These are phyloP conservation scores for Copidosoma aretas DNA, from an alignment of 2,888 invertebrate genomes.

Conservation along the genomic window DNA sequence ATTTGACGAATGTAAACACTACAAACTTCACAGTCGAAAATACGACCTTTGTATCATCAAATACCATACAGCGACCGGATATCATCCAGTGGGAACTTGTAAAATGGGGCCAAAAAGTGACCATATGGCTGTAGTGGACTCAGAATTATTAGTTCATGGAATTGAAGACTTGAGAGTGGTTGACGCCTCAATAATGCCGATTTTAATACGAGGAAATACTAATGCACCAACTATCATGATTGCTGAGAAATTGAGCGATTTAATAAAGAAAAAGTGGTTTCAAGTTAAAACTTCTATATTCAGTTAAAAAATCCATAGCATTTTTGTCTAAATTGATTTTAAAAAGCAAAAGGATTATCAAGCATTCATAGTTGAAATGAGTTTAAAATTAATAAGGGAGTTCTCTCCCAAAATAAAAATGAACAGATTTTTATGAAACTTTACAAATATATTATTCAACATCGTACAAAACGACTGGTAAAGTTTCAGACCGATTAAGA, in stretches of 20 bases:
- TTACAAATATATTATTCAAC: too few relatives aligned
- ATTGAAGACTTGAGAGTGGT: constrained; percentile 63
- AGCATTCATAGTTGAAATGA: too few relatives aligned
- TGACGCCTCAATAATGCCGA: constrained; percentile 66
- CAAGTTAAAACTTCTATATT: too few relatives aligned
- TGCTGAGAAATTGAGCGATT: constrained; percentile 64
- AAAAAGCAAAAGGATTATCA: too few relatives aligned
- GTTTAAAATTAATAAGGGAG: too few relatives aligned
- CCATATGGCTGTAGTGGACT: constrained; percentile 58
- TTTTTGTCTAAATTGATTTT: too few relatives aligned
- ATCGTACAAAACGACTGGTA: too few relatives aligned
- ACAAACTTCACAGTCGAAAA: constrained; percentile 11
- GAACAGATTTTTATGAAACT: too few relatives aligned
- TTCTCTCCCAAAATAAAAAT: too few relatives aligned
- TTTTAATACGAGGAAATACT: constrained; percentile 64
- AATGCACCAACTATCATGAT: constrained; percentile 65
- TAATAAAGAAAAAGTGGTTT: constrained; percentile 63
- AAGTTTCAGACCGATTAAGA: too few relatives aligned
- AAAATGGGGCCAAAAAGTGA: constrained; percentile 60
- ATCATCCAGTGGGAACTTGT: constrained; percentile 56
- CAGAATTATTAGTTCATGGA: constrained; percentile 60
- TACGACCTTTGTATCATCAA: constrained; percentile 20
- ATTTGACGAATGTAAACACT: constrained; percentile 10
- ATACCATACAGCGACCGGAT: not conserved
- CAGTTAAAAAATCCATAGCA: too few relatives aligned